Conservation (phyloP, 2,888 invertebrate species). For the Lasius platythorax region DNA sequence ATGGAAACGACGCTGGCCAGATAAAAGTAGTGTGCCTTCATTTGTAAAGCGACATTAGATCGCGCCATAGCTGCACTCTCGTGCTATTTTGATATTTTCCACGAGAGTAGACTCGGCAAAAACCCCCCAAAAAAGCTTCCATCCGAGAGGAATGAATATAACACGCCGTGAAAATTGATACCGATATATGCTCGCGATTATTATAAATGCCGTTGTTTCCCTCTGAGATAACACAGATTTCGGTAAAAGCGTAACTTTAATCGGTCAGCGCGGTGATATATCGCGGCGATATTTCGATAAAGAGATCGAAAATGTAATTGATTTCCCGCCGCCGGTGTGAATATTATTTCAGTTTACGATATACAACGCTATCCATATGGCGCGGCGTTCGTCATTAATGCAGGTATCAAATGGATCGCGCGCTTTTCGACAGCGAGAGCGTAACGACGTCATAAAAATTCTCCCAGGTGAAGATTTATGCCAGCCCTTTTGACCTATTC, state of each 20-base stretch:
- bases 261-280: background rate
- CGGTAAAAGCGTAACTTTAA: constrained; percentile 9
- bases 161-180: background rate
- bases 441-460: constrained; percentile 53
- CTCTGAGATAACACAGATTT: background rate
- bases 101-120: background rate
- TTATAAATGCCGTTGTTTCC: background rate
- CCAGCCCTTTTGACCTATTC: constrained; percentile 19
- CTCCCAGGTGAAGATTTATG: constrained; percentile 46
- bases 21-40: constrained; percentile 39
- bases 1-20: constrained; percentile 4
- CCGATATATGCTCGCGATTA: no score
- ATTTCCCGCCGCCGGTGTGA: constrained; percentile 15
- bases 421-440: constrained; percentile 25
- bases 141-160: background rate
- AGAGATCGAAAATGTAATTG: constrained; percentile 36
- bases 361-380: background rate
- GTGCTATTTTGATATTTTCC: constrained; percentile 34
- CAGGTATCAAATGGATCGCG: constrained; percentile 42
- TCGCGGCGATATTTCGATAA: background rate
- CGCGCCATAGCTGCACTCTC: background rate
- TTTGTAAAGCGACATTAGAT: constrained; percentile 47
- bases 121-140: background rate
- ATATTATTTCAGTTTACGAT: constrained; percentile 30
- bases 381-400: constrained; percentile 21